Evolutionary conservation across 2,797 vertebrate species (phyloP).

Genomic region (Sebastes paucispinis): DNA sequence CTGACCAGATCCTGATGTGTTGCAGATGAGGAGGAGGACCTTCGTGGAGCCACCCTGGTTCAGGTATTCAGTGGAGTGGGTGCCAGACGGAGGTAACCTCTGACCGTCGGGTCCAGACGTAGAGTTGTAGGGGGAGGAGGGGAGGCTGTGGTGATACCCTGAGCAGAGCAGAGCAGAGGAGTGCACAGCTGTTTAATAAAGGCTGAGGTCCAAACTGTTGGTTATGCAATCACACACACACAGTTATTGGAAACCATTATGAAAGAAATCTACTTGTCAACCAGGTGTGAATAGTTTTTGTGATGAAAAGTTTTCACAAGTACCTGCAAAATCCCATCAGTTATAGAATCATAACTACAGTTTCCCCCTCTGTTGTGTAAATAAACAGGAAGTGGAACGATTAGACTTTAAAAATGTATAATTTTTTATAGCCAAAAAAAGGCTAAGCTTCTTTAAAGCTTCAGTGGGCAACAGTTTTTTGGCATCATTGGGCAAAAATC

Average conservation of each 20-base stretch:
- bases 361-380: background rate
- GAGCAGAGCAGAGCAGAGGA: slow-evolving; percentile 21
- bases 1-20: slow-evolving; percentile 82
- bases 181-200: background rate
- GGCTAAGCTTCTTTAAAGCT: background rate
- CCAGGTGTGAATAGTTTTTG: background rate
- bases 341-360: background rate
- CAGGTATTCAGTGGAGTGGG: slow-evolving; percentile 85
- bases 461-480: too few relatives aligned
- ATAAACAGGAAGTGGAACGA: background rate
- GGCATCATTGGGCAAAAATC: too few relatives aligned
- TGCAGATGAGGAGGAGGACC: slow-evolving; percentile 90
- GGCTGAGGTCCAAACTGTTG: too few relatives aligned
- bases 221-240: too few relatives aligned
- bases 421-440: background rate
- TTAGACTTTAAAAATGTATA: background rate
- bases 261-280: background rate
- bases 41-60: slow-evolving; percentile 76
- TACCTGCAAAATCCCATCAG: background rate
- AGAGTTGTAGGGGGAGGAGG: slow-evolving; percentile 81
- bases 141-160: slow-evolving; percentile 89
- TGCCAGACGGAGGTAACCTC: slow-evolving; percentile 68
- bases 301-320: background rate
- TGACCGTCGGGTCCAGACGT: slow-evolving; percentile 67
- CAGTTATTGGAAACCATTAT: background rate